Percentiles rank a stretch among this genome's conserved stretches.
Conservation (phyloP, 2,888 invertebrate genomes). For the Hetaerina titia region DNA sequence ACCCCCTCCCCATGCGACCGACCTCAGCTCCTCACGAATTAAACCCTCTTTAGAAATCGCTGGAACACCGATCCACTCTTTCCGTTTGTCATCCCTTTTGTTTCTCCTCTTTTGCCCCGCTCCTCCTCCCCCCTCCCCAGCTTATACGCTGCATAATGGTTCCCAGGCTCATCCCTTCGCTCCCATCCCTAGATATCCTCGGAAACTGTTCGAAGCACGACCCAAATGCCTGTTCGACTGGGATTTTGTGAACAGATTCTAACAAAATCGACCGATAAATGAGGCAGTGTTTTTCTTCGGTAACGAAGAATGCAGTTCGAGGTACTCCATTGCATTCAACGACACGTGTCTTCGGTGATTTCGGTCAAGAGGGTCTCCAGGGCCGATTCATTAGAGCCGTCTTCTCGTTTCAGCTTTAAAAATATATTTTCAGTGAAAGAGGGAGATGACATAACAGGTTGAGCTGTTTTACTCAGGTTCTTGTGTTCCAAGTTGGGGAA, state of each 20-base stretch:
- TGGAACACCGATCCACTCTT: neutral
- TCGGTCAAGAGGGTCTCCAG: too few relatives aligned
- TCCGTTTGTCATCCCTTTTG: conserved; percentile 29
- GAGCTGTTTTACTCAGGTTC: too few relatives aligned
- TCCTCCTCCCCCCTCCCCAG: neutral
- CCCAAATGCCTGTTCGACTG: neutral
- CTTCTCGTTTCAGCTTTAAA: too few relatives aligned
- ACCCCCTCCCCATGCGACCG: neutral
- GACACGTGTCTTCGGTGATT: neutral
- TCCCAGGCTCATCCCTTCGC: neutral
- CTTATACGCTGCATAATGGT: neutral
- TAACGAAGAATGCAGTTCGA: neutral
- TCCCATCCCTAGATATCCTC: neutral
- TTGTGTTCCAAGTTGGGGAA: too few relatives aligned
- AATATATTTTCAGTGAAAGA: too few relatives aligned
- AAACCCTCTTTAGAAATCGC: conserved; percentile 28
- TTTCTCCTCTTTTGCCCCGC: neutral
- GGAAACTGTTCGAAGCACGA: neutral
- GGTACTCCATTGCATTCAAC: neutral
- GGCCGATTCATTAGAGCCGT: too few relatives aligned
- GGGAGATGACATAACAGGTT: too few relatives aligned
- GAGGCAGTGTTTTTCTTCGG: neutral
- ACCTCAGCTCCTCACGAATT: conserved; percentile 37
- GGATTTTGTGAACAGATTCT: neutral
- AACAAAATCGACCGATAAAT: neutral